A percentile compares a stretch with the other conserved stretches of the same genome.
phyloP scores from a whole-genome alignment of 2,113 vertebrate species.

The Prinia subflava region DNA sequence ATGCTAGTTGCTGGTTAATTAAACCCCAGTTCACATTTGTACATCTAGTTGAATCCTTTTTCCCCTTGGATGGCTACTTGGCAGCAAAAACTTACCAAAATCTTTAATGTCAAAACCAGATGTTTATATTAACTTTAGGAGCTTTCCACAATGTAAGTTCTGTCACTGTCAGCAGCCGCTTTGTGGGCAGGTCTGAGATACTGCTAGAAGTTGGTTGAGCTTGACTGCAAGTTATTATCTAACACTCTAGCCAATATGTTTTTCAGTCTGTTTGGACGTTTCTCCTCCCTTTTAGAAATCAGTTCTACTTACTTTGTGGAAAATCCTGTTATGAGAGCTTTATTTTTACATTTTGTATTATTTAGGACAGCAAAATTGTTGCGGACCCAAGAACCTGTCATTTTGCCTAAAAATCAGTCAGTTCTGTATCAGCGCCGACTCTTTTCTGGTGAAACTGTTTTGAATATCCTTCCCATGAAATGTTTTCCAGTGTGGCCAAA shows the following conservation, averaged over 20 bases:
- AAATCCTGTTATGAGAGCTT: neutral
- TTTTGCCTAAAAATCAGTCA: neutral
- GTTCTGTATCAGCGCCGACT: neutral
- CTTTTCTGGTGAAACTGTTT: neutral
- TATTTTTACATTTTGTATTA: slow-evolving; percentile 9
- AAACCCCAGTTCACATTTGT: neutral
- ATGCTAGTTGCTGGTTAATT: neutral
- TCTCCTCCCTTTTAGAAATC: neutral
- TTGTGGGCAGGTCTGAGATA: slow-evolving; percentile 23
- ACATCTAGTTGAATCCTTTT: neutral
- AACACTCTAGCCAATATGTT: neutral
- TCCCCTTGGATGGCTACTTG: neutral
- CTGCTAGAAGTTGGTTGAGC: neutral
- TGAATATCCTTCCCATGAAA: neutral
- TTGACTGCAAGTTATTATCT: slow-evolving; percentile 37
- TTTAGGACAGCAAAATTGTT: slow-evolving; percentile 30
- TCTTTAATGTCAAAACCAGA: slow-evolving; percentile 41
- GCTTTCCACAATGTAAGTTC: slow-evolving; percentile 1
- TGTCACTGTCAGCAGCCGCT: neutral
- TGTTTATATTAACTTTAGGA: neutral
- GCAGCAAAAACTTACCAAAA: neutral
- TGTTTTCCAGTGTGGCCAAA: neutral
- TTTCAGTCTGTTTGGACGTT: neutral
- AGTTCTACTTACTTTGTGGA: neutral
- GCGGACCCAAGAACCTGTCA: neutral